phyloP scores from a whole-genome alignment of 2,113 vertebrate species.

The Psammodynastes pulverulentus region DNA sequence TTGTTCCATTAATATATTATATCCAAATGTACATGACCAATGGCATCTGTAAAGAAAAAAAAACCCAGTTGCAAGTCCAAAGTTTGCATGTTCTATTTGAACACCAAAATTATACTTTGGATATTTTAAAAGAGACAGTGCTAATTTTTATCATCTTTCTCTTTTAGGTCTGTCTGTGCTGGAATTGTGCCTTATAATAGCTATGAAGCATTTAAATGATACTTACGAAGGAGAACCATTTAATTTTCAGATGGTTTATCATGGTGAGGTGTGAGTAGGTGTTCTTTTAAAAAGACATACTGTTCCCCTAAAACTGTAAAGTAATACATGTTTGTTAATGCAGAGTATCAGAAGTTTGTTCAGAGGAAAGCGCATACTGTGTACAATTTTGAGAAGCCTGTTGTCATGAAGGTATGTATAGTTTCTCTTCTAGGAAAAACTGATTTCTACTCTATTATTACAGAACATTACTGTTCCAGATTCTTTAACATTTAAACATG shows the following conservation, averaged over 20 bases:
- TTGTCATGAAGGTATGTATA: slow-evolving; percentile 88
- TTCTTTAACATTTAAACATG: background rate
- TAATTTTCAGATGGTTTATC: slow-evolving; percentile 98
- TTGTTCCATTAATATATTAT: background rate
- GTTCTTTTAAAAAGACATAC: background rate
- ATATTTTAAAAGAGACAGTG: background rate
- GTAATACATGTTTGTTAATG: background rate
- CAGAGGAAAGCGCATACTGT: slow-evolving; percentile 89
- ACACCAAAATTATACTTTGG: background rate
- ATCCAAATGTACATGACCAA: background rate
- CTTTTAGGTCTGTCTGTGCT: slow-evolving; percentile 86
- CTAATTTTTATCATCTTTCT: slow-evolving; percentile 25
- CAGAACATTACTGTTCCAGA: accelerated
- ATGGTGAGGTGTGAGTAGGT: slow-evolving; percentile 73
- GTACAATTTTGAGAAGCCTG: slow-evolving; percentile 91
- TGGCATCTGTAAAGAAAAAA: background rate
- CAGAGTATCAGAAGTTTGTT: slow-evolving; percentile 97
- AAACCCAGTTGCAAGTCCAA: background rate
- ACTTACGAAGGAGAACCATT: slow-evolving; percentile 92
- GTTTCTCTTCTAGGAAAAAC: accelerated
- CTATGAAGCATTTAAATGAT: slow-evolving; percentile 96
- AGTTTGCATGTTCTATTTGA: background rate
- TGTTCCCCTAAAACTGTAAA: background rate
- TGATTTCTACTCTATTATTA: background rate
- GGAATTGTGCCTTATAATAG: slow-evolving; percentile 93